Evolutionary conservation across 2,888 invertebrate genomes (phyloP).

Genomic region (Cremastobaeus sp.): DNA sequence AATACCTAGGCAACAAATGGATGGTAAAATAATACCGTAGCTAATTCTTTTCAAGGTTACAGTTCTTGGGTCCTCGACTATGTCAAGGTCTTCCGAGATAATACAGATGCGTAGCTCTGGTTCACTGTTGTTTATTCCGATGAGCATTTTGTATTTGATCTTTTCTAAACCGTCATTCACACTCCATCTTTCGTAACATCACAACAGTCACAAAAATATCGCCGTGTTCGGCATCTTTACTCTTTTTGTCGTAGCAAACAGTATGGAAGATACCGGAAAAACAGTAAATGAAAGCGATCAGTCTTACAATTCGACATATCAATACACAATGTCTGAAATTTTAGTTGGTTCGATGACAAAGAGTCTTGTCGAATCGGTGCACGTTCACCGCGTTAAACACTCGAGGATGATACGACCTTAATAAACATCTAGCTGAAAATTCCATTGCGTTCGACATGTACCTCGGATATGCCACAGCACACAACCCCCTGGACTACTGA

Average conservation of each 20-base stretch:
- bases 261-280: background rate
- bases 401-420: conserved; percentile 16
- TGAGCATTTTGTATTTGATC: conserved; percentile 26
- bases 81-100: conserved; percentile 67
- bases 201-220: no score
- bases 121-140: conserved; percentile 31
- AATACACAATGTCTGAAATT: background rate
- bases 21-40: conserved; percentile 84
- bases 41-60: conserved; percentile 81
- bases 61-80: conserved; percentile 81
- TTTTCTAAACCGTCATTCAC: background rate
- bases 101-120: conserved; percentile 36
- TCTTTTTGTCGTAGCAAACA: background rate
- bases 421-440: conserved; percentile 17
- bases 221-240: no score
- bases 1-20: conserved; percentile 86
- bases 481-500: conserved; percentile 8
- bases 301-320: background rate
- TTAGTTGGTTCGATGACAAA: background rate
- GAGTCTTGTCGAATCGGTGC: conserved; percentile 8
- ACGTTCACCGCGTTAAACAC: conserved; percentile 7
- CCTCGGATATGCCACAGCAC: conserved; percentile 19
- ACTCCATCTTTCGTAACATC: no score
- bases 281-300: background rate
- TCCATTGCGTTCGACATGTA: conserved; percentile 15